Evolutionary conservation across 2,888 invertebrate genomes (phyloP), one percentile per base, ranked within the genome.

Genomic region (Drosophila neutralis): DNA sequence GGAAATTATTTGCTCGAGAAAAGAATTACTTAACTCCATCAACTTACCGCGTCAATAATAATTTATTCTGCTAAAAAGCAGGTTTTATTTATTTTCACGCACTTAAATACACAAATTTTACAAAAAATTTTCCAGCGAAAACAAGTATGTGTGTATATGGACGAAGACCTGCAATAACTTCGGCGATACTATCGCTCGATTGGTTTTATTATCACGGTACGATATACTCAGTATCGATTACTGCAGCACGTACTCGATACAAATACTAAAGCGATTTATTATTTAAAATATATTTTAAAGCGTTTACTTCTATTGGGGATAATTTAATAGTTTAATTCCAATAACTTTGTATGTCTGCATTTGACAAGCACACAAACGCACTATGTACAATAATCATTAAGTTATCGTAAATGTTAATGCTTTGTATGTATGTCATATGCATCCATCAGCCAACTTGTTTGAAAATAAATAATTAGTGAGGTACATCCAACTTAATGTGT

Each of bases 1-100:
- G 40, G 18, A 21, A n/a, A 33, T 15, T 10, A 11, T n/a, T 21
- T 21, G 54, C 15, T 42, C 33, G 10, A 10, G 0, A n/a, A 18
- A 64, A 27, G 6, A 57, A 62, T 42, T 62, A 27, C 24, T 62
- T 63, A 74, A 75, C 71, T 76, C 65, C 11, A 73, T 62, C 52
- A 75, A 91, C 92, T 92, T 90, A 92, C 92, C 92, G 82, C 84
- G 87, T 80, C 80, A 72, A 65, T 80, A 73, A 62, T 57, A 64
- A 76, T 71, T 71, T 62, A 73, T 62, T 76, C 83, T 86, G 81
- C 86, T 91, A 89, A 87, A 83, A 84, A 91, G 87, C 89, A 89
- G 82, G 78, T 78, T 88, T 78, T 76, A 77, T 73, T 86, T 85
- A 78, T 82, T 83, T 84, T 73, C 74, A 68, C 78, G 60, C 87